Evolutionary conservation across 2,888 invertebrate genomes (phyloP).

Genomic region (Lampropteryx suffumata): DNA sequence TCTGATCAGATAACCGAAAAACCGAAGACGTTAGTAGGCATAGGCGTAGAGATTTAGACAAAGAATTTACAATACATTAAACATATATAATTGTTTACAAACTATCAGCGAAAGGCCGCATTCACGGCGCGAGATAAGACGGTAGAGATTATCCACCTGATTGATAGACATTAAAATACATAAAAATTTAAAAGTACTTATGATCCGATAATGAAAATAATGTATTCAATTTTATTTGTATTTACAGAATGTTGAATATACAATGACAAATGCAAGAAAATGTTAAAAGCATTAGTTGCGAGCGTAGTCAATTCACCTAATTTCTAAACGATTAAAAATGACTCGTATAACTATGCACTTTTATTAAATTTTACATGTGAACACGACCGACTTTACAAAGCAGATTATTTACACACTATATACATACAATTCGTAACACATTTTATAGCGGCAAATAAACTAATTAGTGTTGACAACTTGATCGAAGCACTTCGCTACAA

Average conservation of each 20-base stretch:
- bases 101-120: slow-evolving; percentile 6
- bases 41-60: slow-evolving; percentile 8
- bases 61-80: slow-evolving; percentile 15
- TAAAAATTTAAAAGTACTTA: too few relatives aligned
- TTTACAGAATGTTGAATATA: too few relatives aligned
- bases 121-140: not conserved
- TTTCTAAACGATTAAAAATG: too few relatives aligned
- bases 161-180: too few relatives aligned
- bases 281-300: too few relatives aligned
- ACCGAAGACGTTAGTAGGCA: slow-evolving; percentile 37
- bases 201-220: too few relatives aligned
- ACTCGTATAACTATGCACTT: too few relatives aligned
- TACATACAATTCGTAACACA: slow-evolving; percentile 16
- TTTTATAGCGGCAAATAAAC: slow-evolving; percentile 23
- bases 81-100: slow-evolving; percentile 24
- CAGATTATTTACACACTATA: slow-evolving; percentile 21
- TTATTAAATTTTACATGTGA: not conserved
- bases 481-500: slow-evolving; percentile 84
- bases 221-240: too few relatives aligned
- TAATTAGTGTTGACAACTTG: slow-evolving; percentile 84
- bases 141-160: too few relatives aligned
- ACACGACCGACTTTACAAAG: not conserved
- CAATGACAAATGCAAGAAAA: too few relatives aligned
- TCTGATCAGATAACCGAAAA: slow-evolving; percentile 43
- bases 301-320: too few relatives aligned